A percentile compares a stretch with the other conserved stretches of the same genome.
phyloP scores from a whole-genome alignment of 2,113 vertebrate species.

The Heteronetta atricapilla region DNA sequence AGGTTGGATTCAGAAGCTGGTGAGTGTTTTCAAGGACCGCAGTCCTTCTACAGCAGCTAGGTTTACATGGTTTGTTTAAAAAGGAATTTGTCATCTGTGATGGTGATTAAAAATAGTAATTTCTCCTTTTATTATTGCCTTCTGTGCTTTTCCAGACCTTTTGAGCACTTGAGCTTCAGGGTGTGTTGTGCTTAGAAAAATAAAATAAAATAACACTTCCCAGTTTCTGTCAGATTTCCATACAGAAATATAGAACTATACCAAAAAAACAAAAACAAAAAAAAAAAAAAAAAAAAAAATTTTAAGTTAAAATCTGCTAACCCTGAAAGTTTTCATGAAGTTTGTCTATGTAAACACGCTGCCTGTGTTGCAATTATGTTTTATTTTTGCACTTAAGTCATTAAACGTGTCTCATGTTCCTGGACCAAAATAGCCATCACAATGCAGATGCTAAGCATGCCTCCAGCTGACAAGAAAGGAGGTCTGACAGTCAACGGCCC shows the following conservation, averaged over 20 bases:
- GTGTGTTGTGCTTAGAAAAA: neutral
- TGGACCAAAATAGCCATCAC: neutral
- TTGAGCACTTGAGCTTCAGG: neutral
- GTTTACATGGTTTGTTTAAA: neutral
- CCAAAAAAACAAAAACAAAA: neutral
- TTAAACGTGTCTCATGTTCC: neutral
- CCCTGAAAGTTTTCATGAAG: neutral
- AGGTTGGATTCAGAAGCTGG: neutral
- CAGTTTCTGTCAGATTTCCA: neutral
- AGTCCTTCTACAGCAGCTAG: neutral
- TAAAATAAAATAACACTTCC: rapidly evolving
- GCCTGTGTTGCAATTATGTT: neutral
- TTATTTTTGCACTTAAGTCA: neutral
- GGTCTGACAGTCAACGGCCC: neutral
- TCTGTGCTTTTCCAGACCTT: neutral
- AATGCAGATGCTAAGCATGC: neutral
- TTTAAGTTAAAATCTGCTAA: neutral
- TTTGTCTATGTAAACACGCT: neutral
- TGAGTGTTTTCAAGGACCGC: neutral
- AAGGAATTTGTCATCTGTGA: neutral
- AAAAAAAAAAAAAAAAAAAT: neutral
- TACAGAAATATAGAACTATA: neutral
- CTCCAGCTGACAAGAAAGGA: neutral
- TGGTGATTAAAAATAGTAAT: rapidly evolving
- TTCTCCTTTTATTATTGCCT: neutral